Percentiles rank a stretch among this genome's conserved stretches.
Conservation (phyloP, 1,140 invertebrate species). For the Drosophila santomea region DNA sequence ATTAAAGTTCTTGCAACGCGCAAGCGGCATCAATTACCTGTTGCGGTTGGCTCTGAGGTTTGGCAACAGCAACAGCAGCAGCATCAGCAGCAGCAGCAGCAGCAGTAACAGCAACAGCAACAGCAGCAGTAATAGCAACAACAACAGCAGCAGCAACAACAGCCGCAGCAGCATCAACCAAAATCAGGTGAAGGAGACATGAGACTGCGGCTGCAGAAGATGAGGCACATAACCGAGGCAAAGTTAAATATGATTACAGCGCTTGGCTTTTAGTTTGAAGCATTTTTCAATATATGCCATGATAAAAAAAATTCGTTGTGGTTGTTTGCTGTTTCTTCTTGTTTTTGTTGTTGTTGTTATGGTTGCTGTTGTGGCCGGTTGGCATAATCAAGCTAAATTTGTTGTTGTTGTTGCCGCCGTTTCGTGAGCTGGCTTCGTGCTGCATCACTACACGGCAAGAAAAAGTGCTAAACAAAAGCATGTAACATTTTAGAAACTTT, state of each 20-base stretch:
- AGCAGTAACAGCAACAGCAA: too few species aligned
- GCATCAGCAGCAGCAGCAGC: conserved; percentile 4
- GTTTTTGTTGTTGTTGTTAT: conserved; percentile 18
- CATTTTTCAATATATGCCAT: conserved; percentile 68
- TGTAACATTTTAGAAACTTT: too few species aligned
- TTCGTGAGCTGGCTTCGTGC: conserved; percentile 46
- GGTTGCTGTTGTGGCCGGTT: conserved; percentile 7
- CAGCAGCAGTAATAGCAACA: too few species aligned
- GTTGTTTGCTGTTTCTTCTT: conserved; percentile 16
- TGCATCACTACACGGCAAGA: conserved; percentile 5
- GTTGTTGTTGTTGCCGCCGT: conserved; percentile 45
- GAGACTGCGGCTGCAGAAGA: conserved; percentile 27
- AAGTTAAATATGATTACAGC: conserved; percentile 74
- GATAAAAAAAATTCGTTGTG: conserved; percentile 20
- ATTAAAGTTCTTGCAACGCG: conserved; percentile 74
- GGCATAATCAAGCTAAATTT: conserved; percentile 55
- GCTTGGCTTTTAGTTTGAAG: conserved; percentile 71
- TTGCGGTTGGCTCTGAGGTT: conserved; percentile 65
- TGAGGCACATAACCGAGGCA: conserved; percentile 34
- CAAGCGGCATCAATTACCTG: conserved; percentile 75
- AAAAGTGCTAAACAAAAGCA: background rate
- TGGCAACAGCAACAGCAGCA: conserved; percentile 36
- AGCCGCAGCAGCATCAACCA: conserved; percentile 10
- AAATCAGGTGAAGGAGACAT: conserved; percentile 42
- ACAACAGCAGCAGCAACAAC: too few species aligned